Conservation (phyloP, 2,888 invertebrate genomes). For the Lepeophtheirus nordmannii region DNA sequence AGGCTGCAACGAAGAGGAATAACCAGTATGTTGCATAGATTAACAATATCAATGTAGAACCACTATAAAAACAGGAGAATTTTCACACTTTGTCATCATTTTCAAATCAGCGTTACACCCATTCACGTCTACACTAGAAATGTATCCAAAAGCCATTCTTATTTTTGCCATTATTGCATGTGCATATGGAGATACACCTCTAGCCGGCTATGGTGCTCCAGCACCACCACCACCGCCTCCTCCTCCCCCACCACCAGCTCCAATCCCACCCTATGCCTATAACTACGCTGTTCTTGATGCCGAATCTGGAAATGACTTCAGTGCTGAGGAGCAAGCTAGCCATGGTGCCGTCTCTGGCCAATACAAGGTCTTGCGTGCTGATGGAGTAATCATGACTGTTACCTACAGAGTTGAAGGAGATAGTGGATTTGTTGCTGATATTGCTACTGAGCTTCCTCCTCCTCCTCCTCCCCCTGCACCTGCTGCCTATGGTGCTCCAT, state of each 20-base stretch:
- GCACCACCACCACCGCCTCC: slow-evolving; percentile 23
- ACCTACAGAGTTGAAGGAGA: slow-evolving; percentile 22
- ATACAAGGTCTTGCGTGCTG: neutral
- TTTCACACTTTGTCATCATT: no score
- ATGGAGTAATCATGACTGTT: neutral
- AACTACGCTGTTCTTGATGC: slow-evolving; percentile 3
- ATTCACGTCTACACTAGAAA: neutral
- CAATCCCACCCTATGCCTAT: neutral
- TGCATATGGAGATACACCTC: slow-evolving; percentile 23
- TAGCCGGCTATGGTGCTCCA: slow-evolving; percentile 25
- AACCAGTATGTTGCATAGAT: no score
- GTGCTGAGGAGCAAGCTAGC: neutral
- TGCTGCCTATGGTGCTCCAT: slow-evolving; percentile 5
- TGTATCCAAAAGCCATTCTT: neutral
- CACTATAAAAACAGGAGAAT: no score
- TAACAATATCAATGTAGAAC: no score
- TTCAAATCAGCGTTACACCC: no score
- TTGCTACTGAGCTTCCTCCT: slow-evolving; percentile 30
- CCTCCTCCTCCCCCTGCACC: slow-evolving; percentile 10
- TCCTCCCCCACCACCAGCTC: slow-evolving; percentile 25
- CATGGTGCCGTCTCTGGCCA: neutral
- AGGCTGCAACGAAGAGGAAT: no score
- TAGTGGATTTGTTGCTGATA: slow-evolving; percentile 30
- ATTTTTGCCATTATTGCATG: neutral
- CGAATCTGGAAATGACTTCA: slow-evolving; percentile 15